Conservation (phyloP, 2,888 invertebrate genomes). For the Dryadula phaetusa region DNA sequence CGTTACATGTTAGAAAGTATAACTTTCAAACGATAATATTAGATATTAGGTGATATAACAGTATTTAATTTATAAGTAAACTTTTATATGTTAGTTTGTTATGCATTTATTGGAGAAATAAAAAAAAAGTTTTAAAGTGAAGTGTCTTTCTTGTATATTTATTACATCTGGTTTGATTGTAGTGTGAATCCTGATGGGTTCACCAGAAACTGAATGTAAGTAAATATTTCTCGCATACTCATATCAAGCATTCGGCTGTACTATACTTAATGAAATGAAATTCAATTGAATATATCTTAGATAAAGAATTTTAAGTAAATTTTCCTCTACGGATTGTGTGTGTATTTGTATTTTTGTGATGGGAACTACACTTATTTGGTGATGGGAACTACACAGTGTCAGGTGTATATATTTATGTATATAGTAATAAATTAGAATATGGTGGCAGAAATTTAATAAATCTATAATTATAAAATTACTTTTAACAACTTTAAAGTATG, state of each 20-base stretch:
- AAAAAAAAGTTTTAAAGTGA: slow-evolving; percentile 22
- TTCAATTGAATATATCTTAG: background rate
- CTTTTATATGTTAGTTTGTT: background rate
- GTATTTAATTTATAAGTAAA: slow-evolving; percentile 10
- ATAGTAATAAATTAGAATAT: background rate
- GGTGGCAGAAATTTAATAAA: slow-evolving; percentile 10
- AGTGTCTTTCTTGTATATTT: slow-evolving; percentile 33
- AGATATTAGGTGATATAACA: background rate
- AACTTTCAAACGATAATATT: slow-evolving; percentile 18
- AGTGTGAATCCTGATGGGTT: slow-evolving; percentile 45
- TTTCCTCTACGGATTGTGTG: background rate
- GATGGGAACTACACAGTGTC: background rate
- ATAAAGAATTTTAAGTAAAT: background rate
- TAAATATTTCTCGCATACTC: slow-evolving; percentile 33
- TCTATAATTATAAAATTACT: background rate
- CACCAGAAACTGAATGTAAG: slow-evolving; percentile 47
- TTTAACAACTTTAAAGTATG: background rate
- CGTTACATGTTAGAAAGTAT: slow-evolving; percentile 21
- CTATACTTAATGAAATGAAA: background rate
- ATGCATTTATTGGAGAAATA: background rate
- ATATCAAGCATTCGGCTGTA: background rate
- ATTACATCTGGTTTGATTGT: slow-evolving; percentile 14
- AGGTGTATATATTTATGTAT: background rate
- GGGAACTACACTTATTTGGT: background rate
- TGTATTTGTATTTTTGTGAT: background rate